A percentile compares a stretch with the other conserved stretches of the same genome.
Evolutionary conservation across 2,888 invertebrate genomes (phyloP).

Genomic region (Drosophila stalkeri): DNA sequence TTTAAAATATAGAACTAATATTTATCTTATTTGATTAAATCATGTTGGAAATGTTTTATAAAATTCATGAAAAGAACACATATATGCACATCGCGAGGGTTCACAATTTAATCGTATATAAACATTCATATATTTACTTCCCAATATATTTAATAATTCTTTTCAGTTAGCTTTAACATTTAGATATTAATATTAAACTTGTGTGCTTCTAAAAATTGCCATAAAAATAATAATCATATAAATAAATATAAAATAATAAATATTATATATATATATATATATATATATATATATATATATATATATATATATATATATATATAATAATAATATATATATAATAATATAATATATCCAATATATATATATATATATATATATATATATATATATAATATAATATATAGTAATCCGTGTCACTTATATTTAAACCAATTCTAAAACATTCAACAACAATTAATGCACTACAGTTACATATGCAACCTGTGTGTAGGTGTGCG

Average conservation of each 20-base stretch:
- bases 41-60: conserved; percentile 35
- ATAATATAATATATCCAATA: too few species aligned
- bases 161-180: conserved; percentile 55
- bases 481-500: conserved; percentile 13
- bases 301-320: conserved; percentile 6
- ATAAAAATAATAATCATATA: conserved; percentile 63
- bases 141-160: conserved; percentile 28
- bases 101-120: conserved; percentile 44
- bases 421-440: conserved; percentile 45
- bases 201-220: conserved; percentile 68
- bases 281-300: conserved; percentile 21
- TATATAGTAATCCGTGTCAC: conserved; percentile 44
- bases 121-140: conserved; percentile 46
- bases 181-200: conserved; percentile 58
- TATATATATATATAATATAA: too few species aligned
- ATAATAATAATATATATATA: conserved; percentile 34
- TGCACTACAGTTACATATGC: conserved; percentile 40
- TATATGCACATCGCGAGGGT: conserved; percentile 55
- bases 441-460: conserved; percentile 67
- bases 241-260: conserved; percentile 44
- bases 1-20: conserved; percentile 38
- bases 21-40: conserved; percentile 31
- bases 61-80: conserved; percentile 48
- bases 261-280: conserved; percentile 26
- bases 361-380: too few species aligned